Conservation (phyloP, 2,113 vertebrate genomes). For the Barbus barbus region DNA sequence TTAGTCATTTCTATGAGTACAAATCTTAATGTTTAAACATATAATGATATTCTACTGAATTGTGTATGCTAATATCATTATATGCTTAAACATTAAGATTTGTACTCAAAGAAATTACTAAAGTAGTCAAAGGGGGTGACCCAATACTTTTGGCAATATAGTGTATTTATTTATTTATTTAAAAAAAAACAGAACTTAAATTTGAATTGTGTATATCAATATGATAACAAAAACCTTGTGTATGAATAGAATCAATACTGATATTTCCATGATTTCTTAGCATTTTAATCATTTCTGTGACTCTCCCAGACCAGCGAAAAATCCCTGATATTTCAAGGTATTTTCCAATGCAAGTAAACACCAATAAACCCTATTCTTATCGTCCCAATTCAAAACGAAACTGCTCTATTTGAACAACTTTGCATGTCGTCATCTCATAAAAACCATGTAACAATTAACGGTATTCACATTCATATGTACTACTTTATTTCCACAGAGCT, state of each 20-base stretch:
- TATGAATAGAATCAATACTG: neutral
- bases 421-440: neutral
- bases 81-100: too few relatives aligned
- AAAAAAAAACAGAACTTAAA: neutral
- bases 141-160: too few relatives aligned
- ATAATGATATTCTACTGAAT: too few relatives aligned
- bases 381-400: neutral
- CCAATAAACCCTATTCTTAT: neutral
- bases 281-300: neutral
- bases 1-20: too few relatives aligned
- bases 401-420: neutral
- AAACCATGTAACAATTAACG: neutral
- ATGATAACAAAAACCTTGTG: neutral
- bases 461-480: neutral
- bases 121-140: too few relatives aligned
- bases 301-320: neutral
- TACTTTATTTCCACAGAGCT: neutral
- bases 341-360: neutral
- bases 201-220: neutral
- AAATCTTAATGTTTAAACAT: too few relatives aligned
- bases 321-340: neutral
- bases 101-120: too few relatives aligned
- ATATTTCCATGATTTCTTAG: neutral
- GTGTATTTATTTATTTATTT: neutral
- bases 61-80: too few relatives aligned